Conservation (phyloP, 2,888 invertebrate genomes). For the Drosophila nr. medialis region DNA sequence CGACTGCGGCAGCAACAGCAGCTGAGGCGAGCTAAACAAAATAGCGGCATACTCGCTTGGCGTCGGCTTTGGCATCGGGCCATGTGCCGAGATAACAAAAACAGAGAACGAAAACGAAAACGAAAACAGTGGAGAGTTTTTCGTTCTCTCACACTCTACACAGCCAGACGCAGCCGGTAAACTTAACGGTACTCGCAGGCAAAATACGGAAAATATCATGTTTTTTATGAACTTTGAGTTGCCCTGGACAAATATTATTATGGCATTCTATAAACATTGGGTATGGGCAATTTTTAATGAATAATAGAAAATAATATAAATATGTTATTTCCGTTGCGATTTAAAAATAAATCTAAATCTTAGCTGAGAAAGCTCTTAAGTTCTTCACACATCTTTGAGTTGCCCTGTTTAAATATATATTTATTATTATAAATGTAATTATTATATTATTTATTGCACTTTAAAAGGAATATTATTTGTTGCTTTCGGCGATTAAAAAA, state of each 20-base stretch:
- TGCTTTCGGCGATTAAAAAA: not conserved
- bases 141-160: conserved; percentile 45
- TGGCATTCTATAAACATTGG: not conserved
- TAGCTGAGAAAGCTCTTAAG: not conserved
- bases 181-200: conserved; percentile 58
- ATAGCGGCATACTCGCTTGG: conserved; percentile 49
- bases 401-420: not conserved
- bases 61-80: conserved; percentile 32
- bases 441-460: not conserved
- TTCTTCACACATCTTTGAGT: not conserved
- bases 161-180: conserved; percentile 54
- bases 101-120: conserved; percentile 70
- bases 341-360: not conserved
- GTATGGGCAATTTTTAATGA: not conserved
- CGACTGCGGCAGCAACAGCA: conserved; percentile 38
- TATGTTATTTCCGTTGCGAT: not conserved
- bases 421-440: not conserved
- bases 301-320: not conserved
- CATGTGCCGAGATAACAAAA: conserved; percentile 72
- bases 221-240: not conserved
- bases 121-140: conserved; percentile 61
- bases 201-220: conserved; percentile 30
- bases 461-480: not conserved
- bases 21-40: conserved; percentile 61
- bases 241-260: conserved; percentile 4